Base-by-base conservation (phyloP, 2,113 vertebrate species). In the Cyanistes caeruleus region DNA sequence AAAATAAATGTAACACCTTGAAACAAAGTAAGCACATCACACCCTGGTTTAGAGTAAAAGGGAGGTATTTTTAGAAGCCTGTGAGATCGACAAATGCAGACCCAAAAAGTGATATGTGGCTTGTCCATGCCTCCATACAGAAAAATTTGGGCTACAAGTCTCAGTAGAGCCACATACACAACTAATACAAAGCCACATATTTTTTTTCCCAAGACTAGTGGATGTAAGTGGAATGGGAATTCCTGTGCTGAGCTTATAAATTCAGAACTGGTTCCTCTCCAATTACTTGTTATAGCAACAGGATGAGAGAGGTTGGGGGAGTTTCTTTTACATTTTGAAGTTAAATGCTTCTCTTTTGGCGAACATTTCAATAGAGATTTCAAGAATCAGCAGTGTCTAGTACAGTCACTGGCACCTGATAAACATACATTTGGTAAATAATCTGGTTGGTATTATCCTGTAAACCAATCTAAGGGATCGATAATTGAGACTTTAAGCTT, bases 11-110 rank as follows among this genome's bases (percentile, higher is more conserved):
- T 0, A 83, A 30, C 27, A 52, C 15, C 44, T 75, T 68, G 37
- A 78, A 69, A 63, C 70, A 73, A 51, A 85, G 37, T 3, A 37
- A 59, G 70, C 56, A 23, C 2, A 18, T 53, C 20, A 59, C 11
- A 59, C 11, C 18, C 33, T 18, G 63, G 37, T 23, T 51, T 15
- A 52, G 30, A 37, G 44, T 0, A 9, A 58, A 28, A 0, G 3
- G 65, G 16, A n/a, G 33, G n/a, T 30, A 20, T 44, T 86, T 63
- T 43, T 22, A 53, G 28, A 28, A 6, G 1, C 7, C 46, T 39
- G 28, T 16, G 37, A 89, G 51, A 76, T 1, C 19, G 49, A 33
- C 10, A 31, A 81, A 49, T 7, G 37, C 20, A 80, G 59, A 75
- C 21, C 14, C 56, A 28, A 24, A 43, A 84, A 87, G 48, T 2